phyloP scores from a whole-genome alignment of 2,888 invertebrate genomes.

The Oligia fasciuncula region DNA sequence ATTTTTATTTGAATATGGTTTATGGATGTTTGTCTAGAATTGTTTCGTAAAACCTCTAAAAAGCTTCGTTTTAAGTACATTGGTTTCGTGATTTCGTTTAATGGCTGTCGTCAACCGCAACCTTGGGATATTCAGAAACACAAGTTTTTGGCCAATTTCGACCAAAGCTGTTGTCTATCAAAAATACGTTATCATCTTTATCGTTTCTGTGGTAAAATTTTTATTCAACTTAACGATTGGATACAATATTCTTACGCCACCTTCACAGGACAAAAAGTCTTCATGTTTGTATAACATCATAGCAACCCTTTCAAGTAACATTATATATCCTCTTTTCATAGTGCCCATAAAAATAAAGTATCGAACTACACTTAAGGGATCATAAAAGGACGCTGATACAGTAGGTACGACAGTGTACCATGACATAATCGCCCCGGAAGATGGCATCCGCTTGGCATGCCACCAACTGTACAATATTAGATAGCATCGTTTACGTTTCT shows the following conservation, averaged over 20 bases:
- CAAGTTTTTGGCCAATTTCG: not conserved
- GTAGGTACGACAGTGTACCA: constrained; percentile 40
- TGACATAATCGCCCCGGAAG: constrained; percentile 87
- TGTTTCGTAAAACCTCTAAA: constrained; percentile 4
- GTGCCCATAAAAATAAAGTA: constrained; percentile 21
- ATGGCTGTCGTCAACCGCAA: not conserved
- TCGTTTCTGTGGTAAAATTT: not conserved
- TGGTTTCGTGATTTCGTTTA: constrained; percentile 16
- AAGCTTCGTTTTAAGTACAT: not conserved
- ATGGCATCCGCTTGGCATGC: constrained; percentile 86
- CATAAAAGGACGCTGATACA: constrained; percentile 43
- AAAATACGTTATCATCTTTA: not conserved
- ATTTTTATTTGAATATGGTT: constrained; percentile 21
- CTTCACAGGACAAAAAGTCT: not conserved
- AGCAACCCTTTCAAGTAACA: constrained; percentile 2
- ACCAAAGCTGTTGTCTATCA: not conserved
- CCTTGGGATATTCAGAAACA: too few relatives aligned
- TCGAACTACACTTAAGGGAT: constrained; percentile 19
- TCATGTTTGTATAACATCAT: not conserved
- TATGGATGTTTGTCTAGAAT: constrained; percentile 15
- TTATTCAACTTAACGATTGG: not conserved
- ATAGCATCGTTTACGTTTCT: constrained; percentile 71
- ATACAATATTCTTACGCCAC: too few relatives aligned
- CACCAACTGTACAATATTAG: constrained; percentile 77
- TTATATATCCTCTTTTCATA: not conserved